phyloP scores from a whole-genome alignment of 2,113 vertebrate genomes.

The Eulemur macaco region DNA sequence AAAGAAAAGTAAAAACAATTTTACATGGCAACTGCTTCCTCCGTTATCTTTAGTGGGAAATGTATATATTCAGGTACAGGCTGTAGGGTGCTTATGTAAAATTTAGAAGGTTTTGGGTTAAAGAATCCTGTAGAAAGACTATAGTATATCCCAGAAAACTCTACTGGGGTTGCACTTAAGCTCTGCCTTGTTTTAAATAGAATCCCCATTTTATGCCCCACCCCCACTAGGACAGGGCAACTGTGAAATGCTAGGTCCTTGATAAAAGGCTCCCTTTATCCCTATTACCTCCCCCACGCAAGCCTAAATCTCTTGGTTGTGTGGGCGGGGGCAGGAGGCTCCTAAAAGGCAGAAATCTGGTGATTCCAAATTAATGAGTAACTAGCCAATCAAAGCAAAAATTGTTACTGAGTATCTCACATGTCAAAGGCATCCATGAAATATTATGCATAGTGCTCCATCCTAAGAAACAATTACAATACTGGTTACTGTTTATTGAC shows the following conservation, averaged over 20 bases:
- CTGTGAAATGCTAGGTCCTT: background rate
- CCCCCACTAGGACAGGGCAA: background rate
- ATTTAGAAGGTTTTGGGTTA: background rate
- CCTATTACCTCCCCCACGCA: background rate
- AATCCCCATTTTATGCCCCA: background rate
- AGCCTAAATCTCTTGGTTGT: background rate
- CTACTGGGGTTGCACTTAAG: background rate
- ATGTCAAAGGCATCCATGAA: background rate
- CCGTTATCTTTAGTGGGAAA: background rate
- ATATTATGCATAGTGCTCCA: background rate
- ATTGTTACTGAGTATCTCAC: background rate
- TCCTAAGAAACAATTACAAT: background rate
- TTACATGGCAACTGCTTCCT: background rate
- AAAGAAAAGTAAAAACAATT: background rate
- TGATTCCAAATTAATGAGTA: background rate
- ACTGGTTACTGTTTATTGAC: background rate
- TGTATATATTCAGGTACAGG: background rate
- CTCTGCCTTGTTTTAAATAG: background rate
- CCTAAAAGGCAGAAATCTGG: background rate
- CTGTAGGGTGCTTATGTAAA: background rate
- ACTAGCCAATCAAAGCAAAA: background rate
- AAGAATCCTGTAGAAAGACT: background rate
- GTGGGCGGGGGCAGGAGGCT: background rate
- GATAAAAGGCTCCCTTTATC: background rate
- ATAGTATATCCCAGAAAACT: background rate